Evolutionary conservation across 1,140 invertebrate species (phyloP).

Genomic region (fruit fly (Drosophila melanogaster)): Release_6_plus_ISO1_MT NT_037436.4:6848501-6849000

Average conservation of each 20-base stretch:
- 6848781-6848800: conserved; percentile 83
- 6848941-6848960: neutral
- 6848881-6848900: conserved; percentile 52
- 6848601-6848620: conserved; percentile 61
- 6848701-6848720: conserved; percentile 77
- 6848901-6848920: conserved; percentile 71
- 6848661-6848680: conserved; percentile 76
- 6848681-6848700: conserved; percentile 13
- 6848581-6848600: conserved; percentile 35
- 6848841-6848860: conserved; percentile 31
- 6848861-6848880: conserved; percentile 68
- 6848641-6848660: conserved; percentile 34
- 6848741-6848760: conserved; percentile 39
- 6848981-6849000: conserved; percentile 66
- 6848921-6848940: conserved; percentile 1
- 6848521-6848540: conserved; percentile 60
- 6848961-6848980: neutral
- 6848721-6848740: conserved; percentile 80
- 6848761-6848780: conserved; percentile 44
- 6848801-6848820: conserved; percentile 78
- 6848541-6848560: conserved; percentile 77
- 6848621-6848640: conserved; percentile 58
- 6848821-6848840: conserved; percentile 63
- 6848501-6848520: conserved; percentile 83
- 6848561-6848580: conserved; percentile 72